Base-by-base conservation (phyloP, 2,797 vertebrate genomes). In the Nyctalus aviator region DNA sequence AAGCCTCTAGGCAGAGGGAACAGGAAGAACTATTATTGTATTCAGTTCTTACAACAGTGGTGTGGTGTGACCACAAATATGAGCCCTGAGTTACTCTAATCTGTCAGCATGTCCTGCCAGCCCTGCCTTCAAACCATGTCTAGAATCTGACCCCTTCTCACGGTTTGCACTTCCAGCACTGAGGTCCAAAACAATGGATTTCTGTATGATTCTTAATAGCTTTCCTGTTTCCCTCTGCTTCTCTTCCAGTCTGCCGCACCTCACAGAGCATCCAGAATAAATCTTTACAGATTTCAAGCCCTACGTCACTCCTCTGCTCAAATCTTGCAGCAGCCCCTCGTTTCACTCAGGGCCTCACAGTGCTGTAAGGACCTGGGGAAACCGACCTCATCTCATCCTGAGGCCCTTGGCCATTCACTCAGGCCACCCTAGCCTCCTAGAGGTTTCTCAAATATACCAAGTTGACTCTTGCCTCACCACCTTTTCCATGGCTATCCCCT, bases 361-460 rank as follows among this genome's bases (percentile, higher is more conserved):
- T 14, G 27, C 41, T 15, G 1, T 7, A 5, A 84, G 20, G n/a
- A 27, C 68, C 44, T 23, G 13, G 5, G 64, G 27, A 53, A 53
- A 35, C 53, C 0, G 44, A 27, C 57, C 41, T 85, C 10, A 8
- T 35, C 32, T 32, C 83, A 8, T 30, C 46, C 41, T 20, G 0
- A 0, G 48, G 25, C 11, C 25, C 25, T 21, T 4, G 27, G 41
- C 53, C 35, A 30, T 48, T 41, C 0, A 0, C 53, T 55, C 17
- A 13, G 53, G 73, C 30, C 72, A 21, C 3, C 1, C 13, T 8
- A 21, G 41, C 75, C 27, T 57, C 76, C 72, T 27, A 10, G 81
- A 1, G 18, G 76, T 48, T 50, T 20, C 35, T 69, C 3, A 0
- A 0, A 17, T 20, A 15, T 37, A 50, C 37, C 41, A 46, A 4